These are phyloP conservation scores for Coracopsis vasa DNA, from an alignment of 2,113 vertebrate genomes.

Conservation along the genomic window DNA sequence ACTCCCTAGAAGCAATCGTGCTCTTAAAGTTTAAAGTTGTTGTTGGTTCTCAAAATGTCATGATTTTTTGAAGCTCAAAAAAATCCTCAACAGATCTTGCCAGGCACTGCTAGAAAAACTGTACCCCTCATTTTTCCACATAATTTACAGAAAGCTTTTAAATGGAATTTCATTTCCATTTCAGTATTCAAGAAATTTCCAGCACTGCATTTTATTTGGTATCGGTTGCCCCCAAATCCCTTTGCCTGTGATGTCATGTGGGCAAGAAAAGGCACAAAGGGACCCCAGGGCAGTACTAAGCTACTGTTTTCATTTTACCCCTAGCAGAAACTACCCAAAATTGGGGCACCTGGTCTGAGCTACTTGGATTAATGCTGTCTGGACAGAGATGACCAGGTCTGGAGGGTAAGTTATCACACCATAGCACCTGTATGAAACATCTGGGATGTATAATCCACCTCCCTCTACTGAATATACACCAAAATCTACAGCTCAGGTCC, in stretches of 20 bases:
- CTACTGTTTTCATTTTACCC: not conserved
- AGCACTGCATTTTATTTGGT: not conserved
- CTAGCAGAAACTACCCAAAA: not conserved
- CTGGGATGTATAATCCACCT: not conserved
- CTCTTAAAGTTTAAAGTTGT: not conserved
- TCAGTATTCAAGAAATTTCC: not conserved
- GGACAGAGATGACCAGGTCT: fast-evolving
- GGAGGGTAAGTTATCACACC: not conserved
- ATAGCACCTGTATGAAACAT: not conserved
- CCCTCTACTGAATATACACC: not conserved
- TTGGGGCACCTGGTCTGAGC: not conserved
- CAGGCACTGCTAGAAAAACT: not conserved
- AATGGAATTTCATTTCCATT: not conserved
- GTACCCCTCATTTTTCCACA: not conserved
- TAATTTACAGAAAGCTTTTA: not conserved
- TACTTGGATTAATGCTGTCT: not conserved
- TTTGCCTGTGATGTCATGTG: not conserved
- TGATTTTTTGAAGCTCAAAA: not conserved
- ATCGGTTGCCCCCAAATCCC: not conserved
- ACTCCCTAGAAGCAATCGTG: not conserved
- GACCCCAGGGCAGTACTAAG: not conserved
- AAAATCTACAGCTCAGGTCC: not conserved
- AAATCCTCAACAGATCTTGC: not conserved
- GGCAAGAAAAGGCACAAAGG: not conserved
- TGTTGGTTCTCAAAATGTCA: not conserved